Evolutionary conservation across 1,140 invertebrate genomes (phyloP), one percentile per base, ranked within the genome.

Genomic region (Ptiloglossa arizonensis): DNA sequence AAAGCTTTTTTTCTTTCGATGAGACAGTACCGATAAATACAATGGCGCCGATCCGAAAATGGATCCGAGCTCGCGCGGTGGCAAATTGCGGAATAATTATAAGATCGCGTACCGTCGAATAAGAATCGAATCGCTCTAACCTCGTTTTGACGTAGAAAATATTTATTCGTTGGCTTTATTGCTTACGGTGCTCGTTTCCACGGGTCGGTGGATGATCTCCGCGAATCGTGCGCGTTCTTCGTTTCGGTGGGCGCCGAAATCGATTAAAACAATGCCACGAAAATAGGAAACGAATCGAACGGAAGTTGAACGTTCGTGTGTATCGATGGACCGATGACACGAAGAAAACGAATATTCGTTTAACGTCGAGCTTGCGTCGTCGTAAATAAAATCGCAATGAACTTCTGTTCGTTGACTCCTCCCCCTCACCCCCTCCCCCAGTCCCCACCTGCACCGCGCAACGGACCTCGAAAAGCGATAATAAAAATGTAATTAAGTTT

Each of bases 401-500:
- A 29, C 17, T 17, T 19, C 35, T 27, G 32, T 19, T 38, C 22
- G 22, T 56, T 27, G 32, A 4, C n/a, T n/a, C 17, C n/a, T 4
- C 11, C 22, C 8, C 17, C 22, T 19, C 17, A 5, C 9, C 2
- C 22, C 2, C 9, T 27, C 8, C 22, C 11, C 9, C 19, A 15
- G 24, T 22, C 19, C n/a, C 22, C 38, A 46, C 6, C 4, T 1
- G 35, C 17, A 3, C 22, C 24, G 2, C 6, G 48, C 22, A 24
- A 24, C 32, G 17, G 6, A 5, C n/a, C 24, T 15, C 35, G 48
- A 17, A 27, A 32, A 22, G 11, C 35, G 22, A 56, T 70, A 69
- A 69, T 69, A 70, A 70, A 70, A 41, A 29, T 27, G 24, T 70
- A 44, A 70, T 70, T 57, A 70, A 70, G 35, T 57, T 57, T 15